Evolutionary conservation across 2,797 vertebrate species (phyloP).

Genomic region (Cynopterus sphinx): DNA sequence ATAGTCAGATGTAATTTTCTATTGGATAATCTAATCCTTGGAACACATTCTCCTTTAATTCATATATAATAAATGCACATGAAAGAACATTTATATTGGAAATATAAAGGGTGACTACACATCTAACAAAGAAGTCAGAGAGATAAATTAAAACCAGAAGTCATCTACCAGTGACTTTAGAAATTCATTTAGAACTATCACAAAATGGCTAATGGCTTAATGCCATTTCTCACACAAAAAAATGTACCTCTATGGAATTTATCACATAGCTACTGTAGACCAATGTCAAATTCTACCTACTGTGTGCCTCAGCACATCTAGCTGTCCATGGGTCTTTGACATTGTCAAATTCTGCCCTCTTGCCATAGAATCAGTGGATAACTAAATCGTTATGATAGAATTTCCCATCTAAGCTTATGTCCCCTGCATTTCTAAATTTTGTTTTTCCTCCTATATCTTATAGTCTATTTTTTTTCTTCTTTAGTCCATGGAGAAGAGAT

Average conservation of each 20-base stretch:
- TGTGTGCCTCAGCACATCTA: neutral
- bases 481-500: neutral
- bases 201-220: neutral
- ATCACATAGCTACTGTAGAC: neutral
- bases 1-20: neutral
- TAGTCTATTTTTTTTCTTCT: neutral
- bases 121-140: neutral
- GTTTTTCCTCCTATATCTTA: neutral
- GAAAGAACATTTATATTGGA: neutral
- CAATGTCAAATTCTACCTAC: neutral
- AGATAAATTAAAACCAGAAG: neutral
- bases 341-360: neutral
- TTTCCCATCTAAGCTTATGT: neutral
- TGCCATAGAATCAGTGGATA: neutral
- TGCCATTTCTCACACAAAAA: neutral
- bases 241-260: neutral
- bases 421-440: neutral
- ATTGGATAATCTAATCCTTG: neutral
- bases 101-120: neutral
- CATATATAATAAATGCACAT: neutral
- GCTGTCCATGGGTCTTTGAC: neutral
- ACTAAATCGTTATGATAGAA: neutral
- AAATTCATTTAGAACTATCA: slow-evolving; percentile 15
- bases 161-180: neutral
- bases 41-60: neutral